Base-by-base conservation (phyloP, 2,888 invertebrate genomes). In the Drosophila siamana region DNA sequence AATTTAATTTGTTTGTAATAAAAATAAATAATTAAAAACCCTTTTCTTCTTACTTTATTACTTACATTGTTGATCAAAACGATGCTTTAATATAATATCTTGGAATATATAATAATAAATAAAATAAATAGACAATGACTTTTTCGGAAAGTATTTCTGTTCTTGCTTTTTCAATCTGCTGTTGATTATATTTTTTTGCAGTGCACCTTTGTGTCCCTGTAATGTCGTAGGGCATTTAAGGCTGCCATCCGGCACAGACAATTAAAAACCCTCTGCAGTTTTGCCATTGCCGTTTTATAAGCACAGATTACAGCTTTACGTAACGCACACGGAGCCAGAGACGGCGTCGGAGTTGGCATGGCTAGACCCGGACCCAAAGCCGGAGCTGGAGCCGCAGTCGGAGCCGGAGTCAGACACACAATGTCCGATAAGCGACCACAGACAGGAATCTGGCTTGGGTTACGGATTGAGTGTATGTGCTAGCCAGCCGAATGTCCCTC, bases 211-310 rank as follows among this genome's bases (percentile, higher is more conserved):
- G 65, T 64, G 52, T 74, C 52, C 69, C 64, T 59, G 50, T 54
- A 69, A 69, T 74, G 65, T 73, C 67, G 74, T 64, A 65, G 63
- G 80, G 80, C 86, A 80, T 86, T 83, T 86, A 86, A 86, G 88
- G 43, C 86, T 72, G 73, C 84, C 85, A 88, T 85, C 87, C 84
- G 86, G 89, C 71, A 72, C 77, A 85, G 84, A 85, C 89, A 85
- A 88, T 85, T 85, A 85, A 85, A 85, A 85, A 87, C 88, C 84
- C 86, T 85, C 89, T 85, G 88, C 79, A 85, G 76, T 66, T 69
- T 87, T 78, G 87, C 84, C 89, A 88, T 84, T 84, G 87, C 86
- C 87, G 61, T 85, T 85, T 89, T 88, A 85, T 88, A 89, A 87
- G 84, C 84, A 87, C 86, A 89, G 84, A 89, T 85, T 85, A 85